Evolutionary conservation across 2,888 invertebrate genomes (phyloP).

Genomic region (Oligia latruncula): DNA sequence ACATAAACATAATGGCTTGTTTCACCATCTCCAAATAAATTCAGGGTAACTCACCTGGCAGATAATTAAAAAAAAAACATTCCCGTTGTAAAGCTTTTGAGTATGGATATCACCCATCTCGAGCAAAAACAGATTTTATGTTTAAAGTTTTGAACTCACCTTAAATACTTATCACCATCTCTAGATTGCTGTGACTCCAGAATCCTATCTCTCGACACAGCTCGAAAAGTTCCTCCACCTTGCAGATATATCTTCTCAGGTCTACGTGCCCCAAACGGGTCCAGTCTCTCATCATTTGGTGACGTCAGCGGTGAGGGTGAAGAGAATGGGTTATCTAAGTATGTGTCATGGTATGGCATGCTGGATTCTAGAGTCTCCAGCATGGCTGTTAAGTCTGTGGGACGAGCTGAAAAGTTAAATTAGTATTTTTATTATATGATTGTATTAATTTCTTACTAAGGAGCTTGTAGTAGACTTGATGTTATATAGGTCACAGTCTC

Average conservation of each 20-base stretch:
- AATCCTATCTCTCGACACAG: constrained; percentile 86
- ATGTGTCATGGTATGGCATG: constrained; percentile 84
- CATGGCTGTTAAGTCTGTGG: constrained; percentile 86
- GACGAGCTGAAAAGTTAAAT: constrained; percentile 79
- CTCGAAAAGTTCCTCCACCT: constrained; percentile 87
- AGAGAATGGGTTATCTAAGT: constrained; percentile 89
- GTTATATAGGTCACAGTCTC: too few relatives aligned
- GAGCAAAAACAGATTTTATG: neutral
- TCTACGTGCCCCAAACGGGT: constrained; percentile 81
- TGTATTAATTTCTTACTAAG: too few relatives aligned
- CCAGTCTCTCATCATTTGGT: constrained; percentile 85
- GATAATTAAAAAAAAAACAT: neutral
- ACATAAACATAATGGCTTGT: neutral
- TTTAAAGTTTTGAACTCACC: constrained; percentile 69
- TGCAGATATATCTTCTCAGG: constrained; percentile 87
- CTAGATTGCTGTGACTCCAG: constrained; percentile 84
- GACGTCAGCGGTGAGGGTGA: constrained; percentile 88
- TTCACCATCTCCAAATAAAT: neutral
- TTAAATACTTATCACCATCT: constrained; percentile 86
- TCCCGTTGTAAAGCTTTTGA: neutral
- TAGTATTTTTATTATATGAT: neutral
- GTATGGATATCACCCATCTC: neutral
- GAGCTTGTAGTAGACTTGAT: too few relatives aligned
- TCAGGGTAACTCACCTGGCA: neutral
- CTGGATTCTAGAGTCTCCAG: constrained; percentile 84